Evolutionary conservation across 2,113 vertebrate genomes (phyloP).

Genomic region (Leptobrachium ailaonicum): DNA sequence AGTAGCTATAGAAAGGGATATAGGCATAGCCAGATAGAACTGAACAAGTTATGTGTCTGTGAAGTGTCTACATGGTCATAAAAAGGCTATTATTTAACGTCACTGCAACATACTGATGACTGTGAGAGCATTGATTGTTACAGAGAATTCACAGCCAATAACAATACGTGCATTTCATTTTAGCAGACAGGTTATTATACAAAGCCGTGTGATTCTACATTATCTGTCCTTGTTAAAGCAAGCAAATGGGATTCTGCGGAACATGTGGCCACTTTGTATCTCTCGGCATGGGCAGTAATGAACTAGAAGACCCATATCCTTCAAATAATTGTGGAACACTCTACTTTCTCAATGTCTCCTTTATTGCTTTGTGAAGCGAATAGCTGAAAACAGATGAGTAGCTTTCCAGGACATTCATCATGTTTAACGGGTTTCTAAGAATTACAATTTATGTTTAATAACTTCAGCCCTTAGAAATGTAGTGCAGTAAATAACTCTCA

Average conservation of each 20-base stretch:
- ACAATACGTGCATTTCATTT: not conserved
- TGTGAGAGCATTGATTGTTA: not conserved
- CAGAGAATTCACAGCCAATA: not conserved
- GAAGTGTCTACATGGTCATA: not conserved
- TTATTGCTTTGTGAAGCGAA: too few species aligned
- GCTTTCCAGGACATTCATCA: too few species aligned
- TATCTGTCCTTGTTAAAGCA: not conserved
- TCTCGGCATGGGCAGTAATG: not conserved
- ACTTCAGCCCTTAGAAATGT: too few species aligned
- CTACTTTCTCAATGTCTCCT: too few species aligned
- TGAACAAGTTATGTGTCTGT: not conserved
- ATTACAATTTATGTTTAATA: too few species aligned
- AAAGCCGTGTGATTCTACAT: not conserved
- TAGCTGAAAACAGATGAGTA: too few species aligned
- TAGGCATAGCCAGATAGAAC: too few species aligned
- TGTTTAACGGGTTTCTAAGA: too few species aligned
- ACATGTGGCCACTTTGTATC: not conserved
- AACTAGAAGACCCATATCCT: not conserved
- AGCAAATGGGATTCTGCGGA: not conserved
- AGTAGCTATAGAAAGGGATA: too few species aligned
- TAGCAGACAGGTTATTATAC: not conserved
- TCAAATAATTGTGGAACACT: not conserved
- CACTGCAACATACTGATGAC: not conserved
- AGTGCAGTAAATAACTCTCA: too few species aligned
- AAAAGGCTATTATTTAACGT: not conserved